phyloP scores from a whole-genome alignment of 2,113 vertebrate species.

The Hucho hucho region DNA sequence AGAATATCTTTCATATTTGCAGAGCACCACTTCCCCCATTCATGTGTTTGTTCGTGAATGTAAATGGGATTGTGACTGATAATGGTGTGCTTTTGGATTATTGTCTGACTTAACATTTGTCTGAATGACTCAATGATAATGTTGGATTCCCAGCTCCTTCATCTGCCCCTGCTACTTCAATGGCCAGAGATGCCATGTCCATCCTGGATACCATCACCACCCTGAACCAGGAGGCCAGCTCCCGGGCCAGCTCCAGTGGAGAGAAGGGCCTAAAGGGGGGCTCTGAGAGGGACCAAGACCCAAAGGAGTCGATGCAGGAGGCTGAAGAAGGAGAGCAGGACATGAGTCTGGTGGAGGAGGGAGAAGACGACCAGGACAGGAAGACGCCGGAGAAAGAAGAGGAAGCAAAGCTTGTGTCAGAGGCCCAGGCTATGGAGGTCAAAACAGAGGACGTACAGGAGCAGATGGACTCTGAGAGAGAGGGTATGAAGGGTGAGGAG shows the following conservation, averaged over 20 bases:
- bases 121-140: background rate
- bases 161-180: slow-evolving; percentile 64
- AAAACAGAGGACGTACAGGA: slow-evolving; percentile 52
- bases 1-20: too few relatives aligned
- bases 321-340: slow-evolving; percentile 58
- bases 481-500: slow-evolving; percentile 51
- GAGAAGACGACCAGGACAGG: slow-evolving; percentile 28
- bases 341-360: slow-evolving; percentile 58
- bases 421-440: slow-evolving; percentile 40
- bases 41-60: background rate
- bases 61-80: background rate
- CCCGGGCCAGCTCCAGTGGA: slow-evolving; percentile 69
- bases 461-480: slow-evolving; percentile 45
- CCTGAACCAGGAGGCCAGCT: slow-evolving; percentile 89
- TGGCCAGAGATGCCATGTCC: slow-evolving; percentile 85
- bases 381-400: slow-evolving; percentile 24
- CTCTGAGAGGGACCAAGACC: background rate
- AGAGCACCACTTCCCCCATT: background rate
- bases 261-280: slow-evolving; percentile 65
- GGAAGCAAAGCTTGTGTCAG: slow-evolving; percentile 34
- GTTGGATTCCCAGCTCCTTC: slow-evolving; percentile 62
- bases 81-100: background rate
- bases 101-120: background rate
- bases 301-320: slow-evolving; percentile 44
- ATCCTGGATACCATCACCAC: slow-evolving; percentile 91